Conservation (phyloP, 2,113 vertebrate species). For the Garra rufa region DNA sequence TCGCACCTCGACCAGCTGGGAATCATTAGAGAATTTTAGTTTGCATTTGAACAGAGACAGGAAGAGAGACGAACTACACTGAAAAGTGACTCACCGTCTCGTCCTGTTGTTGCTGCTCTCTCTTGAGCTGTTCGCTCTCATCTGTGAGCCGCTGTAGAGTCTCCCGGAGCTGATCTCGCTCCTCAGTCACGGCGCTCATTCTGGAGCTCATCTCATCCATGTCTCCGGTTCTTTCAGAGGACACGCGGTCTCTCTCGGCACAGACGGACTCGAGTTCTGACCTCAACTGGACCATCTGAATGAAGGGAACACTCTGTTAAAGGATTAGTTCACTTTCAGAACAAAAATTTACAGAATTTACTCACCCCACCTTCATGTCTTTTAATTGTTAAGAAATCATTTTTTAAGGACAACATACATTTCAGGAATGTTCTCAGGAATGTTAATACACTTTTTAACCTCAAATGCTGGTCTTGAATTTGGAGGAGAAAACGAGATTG, state of each 20-base stretch:
- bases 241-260: slow-evolving; percentile 56
- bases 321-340: no score
- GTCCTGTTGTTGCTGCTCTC: slow-evolving; percentile 41
- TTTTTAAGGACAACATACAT: no score
- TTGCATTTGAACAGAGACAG: no score
- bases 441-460: no score
- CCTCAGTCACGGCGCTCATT: slow-evolving; percentile 52
- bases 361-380: no score
- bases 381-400: no score
- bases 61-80: no score
- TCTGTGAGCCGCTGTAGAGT: slow-evolving; percentile 45
- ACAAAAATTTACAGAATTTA: no score
- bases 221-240: slow-evolving; percentile 1
- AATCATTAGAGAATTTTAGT: background rate
- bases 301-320: background rate
- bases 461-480: no score
- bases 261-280: slow-evolving; percentile 54
- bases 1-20: slow-evolving; percentile 37
- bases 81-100: slow-evolving; percentile 2
- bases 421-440: no score
- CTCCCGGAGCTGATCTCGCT: slow-evolving; percentile 57
- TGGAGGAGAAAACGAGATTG: no score
- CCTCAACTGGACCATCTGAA: slow-evolving; percentile 46
- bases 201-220: slow-evolving; percentile 45
- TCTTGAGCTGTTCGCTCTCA: slow-evolving; percentile 49